phyloP scores from a whole-genome alignment of 1,140 invertebrate genomes.

The Anadara kagoshimensis region DNA sequence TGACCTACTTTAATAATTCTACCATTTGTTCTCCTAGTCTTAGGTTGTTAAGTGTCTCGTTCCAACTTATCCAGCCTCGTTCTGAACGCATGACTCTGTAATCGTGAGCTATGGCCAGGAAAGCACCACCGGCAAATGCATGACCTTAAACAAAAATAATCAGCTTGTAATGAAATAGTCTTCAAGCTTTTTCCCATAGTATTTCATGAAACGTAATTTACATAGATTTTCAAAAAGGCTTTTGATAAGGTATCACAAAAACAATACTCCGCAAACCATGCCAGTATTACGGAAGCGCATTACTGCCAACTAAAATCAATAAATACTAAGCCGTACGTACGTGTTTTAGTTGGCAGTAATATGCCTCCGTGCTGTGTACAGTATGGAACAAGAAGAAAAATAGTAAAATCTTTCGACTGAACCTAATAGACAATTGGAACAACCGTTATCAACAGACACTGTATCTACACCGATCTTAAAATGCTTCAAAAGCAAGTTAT shows the following conservation, averaged over 20 bases:
- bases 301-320: no score
- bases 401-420: no score
- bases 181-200: not conserved
- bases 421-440: no score
- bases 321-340: no score
- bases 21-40: conserved; percentile 26
- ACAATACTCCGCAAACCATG: not conserved
- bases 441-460: no score
- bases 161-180: not conserved
- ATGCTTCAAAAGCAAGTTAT: no score
- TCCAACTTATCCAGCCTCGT: conserved; percentile 50
- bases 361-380: no score
- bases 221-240: not conserved
- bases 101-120: conserved; percentile 54
- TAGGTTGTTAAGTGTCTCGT: conserved; percentile 47
- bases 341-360: no score
- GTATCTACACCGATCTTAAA: no score
- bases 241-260: not conserved
- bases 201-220: not conserved
- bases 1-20: conserved; percentile 38
- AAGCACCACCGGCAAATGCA: conserved; percentile 48
- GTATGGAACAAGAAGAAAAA: no score
- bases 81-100: conserved; percentile 51
- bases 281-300: no score
- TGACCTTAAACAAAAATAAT: conserved; percentile 39